Evolutionary conservation across 2,113 vertebrate species (phyloP).

Genomic region (Rhinolophus ferrumequinum): DNA sequence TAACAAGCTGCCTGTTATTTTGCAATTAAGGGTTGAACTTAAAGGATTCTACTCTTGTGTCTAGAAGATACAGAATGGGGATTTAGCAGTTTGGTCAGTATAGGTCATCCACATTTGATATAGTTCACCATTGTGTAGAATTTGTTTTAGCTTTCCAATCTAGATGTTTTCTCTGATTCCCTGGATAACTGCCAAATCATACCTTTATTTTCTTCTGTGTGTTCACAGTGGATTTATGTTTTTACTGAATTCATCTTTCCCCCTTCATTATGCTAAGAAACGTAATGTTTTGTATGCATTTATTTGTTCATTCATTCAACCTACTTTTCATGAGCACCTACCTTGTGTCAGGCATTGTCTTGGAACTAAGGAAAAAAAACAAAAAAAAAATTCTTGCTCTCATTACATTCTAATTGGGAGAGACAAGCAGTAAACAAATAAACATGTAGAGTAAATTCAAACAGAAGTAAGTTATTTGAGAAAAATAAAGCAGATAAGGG

Average conservation of each 20-base stretch:
- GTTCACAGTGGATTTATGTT: neutral
- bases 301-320: neutral
- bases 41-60: neutral
- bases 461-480: neutral
- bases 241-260: neutral
- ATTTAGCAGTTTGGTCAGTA: neutral
- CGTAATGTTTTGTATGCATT: neutral
- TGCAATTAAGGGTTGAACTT: neutral
- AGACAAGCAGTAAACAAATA: neutral
- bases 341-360: neutral
- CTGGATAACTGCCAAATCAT: neutral
- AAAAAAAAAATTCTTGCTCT: neutral
- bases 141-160: neutral
- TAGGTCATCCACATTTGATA: neutral
- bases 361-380: neutral
- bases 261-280: neutral
- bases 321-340: slow-evolving; percentile 5
- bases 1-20: neutral
- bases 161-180: neutral
- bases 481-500: neutral
- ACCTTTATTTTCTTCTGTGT: slow-evolving; percentile 14
- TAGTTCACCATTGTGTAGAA: neutral
- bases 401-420: neutral
- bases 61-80: neutral
- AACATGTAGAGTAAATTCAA: neutral